A percentile compares a stretch with the other conserved stretches of the same genome.
phyloP scores from a whole-genome alignment of 2,113 vertebrate species.

The Condylura cristata region DNA sequence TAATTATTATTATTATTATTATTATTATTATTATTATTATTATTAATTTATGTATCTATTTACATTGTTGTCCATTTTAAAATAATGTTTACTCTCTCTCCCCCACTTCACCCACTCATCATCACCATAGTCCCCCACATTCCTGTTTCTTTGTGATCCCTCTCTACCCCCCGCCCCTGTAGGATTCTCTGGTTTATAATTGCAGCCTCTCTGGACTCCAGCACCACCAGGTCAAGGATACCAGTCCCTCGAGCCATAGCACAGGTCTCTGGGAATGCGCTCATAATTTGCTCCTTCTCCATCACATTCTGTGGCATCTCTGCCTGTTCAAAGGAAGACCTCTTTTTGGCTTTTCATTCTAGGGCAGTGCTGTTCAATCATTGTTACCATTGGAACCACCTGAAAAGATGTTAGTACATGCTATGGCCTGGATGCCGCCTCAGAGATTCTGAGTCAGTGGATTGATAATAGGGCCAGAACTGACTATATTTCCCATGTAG shows the following conservation, averaged over 20 bases:
- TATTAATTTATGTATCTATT: too few species aligned
- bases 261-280: too few species aligned
- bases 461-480: neutral
- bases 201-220: neutral
- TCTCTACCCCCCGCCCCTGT: too few species aligned
- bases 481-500: neutral
- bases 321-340: neutral
- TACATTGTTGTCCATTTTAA: too few species aligned
- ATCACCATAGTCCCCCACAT: too few species aligned
- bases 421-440: neutral
- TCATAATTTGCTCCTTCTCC: neutral
- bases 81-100: too few species aligned
- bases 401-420: neutral
- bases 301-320: neutral
- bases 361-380: neutral
- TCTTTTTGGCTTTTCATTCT: neutral
- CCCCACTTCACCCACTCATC: too few species aligned
- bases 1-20: too few species aligned
- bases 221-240: neutral
- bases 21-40: too few species aligned
- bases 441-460: neutral
- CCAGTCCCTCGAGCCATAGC: neutral
- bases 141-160: too few species aligned
- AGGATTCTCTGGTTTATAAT: too few species aligned
- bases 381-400: neutral